These are phyloP conservation scores for Notothenia coriiceps DNA, from an alignment of 2,113 vertebrate genomes.

Conservation along the genomic window DNA sequence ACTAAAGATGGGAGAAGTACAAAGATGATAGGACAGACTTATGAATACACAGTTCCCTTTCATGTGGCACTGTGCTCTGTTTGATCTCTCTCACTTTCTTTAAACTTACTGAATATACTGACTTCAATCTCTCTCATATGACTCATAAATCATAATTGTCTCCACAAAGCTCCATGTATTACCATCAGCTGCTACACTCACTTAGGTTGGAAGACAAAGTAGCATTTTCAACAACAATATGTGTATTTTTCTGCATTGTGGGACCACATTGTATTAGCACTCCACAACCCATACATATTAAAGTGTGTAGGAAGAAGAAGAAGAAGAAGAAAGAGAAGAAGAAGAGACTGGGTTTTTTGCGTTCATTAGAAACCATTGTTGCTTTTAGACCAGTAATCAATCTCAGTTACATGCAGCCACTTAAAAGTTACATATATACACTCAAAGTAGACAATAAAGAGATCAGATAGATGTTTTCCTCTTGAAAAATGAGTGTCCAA, in stretches of 20 bases:
- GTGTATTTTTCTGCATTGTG: slow-evolving; percentile 40
- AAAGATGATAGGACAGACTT: slow-evolving; percentile 48
- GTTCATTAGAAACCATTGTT: slow-evolving; percentile 1
- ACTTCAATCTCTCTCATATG: slow-evolving; percentile 20
- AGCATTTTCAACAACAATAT: slow-evolving; percentile 26
- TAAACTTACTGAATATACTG: slow-evolving; percentile 1
- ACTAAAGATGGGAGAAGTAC: slow-evolving; percentile 17
- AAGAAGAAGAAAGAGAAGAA: not conserved
- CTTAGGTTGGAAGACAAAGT: not conserved
- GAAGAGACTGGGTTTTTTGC: not conserved
- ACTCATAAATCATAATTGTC: slow-evolving; percentile 32
- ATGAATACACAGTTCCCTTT: slow-evolving; percentile 45
- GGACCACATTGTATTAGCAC: not conserved
- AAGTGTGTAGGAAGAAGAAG: not conserved
- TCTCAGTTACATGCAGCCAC: slow-evolving; percentile 14
- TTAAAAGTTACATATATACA: slow-evolving; percentile 3
- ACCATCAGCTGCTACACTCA: slow-evolving; percentile 7
- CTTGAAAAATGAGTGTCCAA: slow-evolving; percentile 10
- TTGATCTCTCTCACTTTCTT: slow-evolving; percentile 44
- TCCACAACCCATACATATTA: not conserved
- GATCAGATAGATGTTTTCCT: slow-evolving; percentile 12
- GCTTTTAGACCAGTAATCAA: slow-evolving; percentile 13
- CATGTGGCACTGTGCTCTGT: slow-evolving; percentile 34
- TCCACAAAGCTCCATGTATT: slow-evolving; percentile 24
- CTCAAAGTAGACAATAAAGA: not conserved